Percentiles rank a stretch among this genome's conserved stretches.
Conservation (phyloP, 2,797 vertebrate species). For the Oreortyx pictus region DNA sequence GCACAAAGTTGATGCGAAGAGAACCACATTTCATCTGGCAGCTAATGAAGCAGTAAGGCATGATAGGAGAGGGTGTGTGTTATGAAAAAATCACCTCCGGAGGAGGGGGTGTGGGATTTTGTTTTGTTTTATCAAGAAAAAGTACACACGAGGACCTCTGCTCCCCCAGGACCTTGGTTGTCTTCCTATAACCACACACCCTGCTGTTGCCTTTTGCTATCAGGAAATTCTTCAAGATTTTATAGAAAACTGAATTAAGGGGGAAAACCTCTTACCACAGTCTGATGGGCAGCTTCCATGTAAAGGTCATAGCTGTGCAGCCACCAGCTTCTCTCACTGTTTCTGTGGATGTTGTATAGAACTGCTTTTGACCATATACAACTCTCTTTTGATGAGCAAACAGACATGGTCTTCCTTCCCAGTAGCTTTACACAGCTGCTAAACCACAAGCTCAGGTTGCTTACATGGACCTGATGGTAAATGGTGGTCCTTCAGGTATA, state of each 20-base stretch:
- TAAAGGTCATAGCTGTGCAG: background rate
- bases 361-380: background rate
- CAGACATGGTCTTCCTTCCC: background rate
- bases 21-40: slow-evolving; percentile 69
- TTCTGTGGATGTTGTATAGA: background rate
- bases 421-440: background rate
- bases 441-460: background rate
- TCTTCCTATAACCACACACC: slow-evolving; percentile 23
- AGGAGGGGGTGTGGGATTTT: background rate
- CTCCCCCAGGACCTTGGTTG: slow-evolving; percentile 64
- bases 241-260: slow-evolving; percentile 11
- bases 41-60: slow-evolving; percentile 78
- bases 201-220: slow-evolving; percentile 18
- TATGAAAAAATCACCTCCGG: slow-evolving; percentile 62
- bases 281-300: slow-evolving; percentile 32
- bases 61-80: background rate
- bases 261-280: background rate
- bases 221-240: slow-evolving; percentile 47
- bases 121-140: background rate
- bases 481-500: background rate
- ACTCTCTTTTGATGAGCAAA: background rate
- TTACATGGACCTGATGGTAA: background rate
- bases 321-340: background rate
- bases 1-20: slow-evolving; percentile 76
- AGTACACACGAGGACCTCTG: slow-evolving; percentile 45